Conservation (phyloP, 1,140 invertebrate species). For the Drosophila ogumai region DNA sequence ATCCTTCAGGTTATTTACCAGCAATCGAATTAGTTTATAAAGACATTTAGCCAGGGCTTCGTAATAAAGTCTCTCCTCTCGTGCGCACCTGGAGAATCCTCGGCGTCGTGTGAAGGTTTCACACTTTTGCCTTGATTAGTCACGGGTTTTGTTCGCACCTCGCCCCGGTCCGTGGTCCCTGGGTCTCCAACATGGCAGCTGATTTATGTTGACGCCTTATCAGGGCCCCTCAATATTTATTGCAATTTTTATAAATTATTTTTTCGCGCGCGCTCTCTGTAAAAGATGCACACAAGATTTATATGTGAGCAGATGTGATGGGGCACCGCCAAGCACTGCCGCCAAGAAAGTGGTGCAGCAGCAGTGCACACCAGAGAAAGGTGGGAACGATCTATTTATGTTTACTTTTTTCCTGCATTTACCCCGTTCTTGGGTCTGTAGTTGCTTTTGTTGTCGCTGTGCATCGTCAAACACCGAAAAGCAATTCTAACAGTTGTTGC, state of each 20-base stretch:
- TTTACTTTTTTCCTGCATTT: slow-evolving; percentile 23
- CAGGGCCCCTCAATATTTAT: slow-evolving; percentile 80
- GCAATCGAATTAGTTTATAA: slow-evolving; percentile 60
- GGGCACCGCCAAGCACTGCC: slow-evolving; percentile 1
- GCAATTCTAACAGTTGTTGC: slow-evolving; percentile 80
- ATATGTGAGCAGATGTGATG: slow-evolving; percentile 54
- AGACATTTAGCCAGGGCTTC: slow-evolving; percentile 33
- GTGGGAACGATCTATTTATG: slow-evolving; percentile 52
- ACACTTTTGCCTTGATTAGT: slow-evolving; percentile 77
- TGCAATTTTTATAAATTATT: slow-evolving; percentile 73
- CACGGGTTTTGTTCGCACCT: slow-evolving; percentile 38
- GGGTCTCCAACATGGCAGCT: slow-evolving; percentile 57
- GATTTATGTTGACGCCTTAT: slow-evolving; percentile 83
- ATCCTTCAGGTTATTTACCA: too few relatives aligned
- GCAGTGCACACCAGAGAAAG: slow-evolving; percentile 16
- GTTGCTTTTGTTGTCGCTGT: slow-evolving; percentile 54
- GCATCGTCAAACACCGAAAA: slow-evolving; percentile 69
- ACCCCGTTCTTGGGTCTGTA: neutral
- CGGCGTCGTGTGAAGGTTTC: slow-evolving; percentile 52
- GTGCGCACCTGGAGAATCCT: slow-evolving; percentile 29
- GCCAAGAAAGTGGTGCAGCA: slow-evolving; percentile 15
- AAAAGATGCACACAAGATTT: slow-evolving; percentile 47
- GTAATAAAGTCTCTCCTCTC: neutral
- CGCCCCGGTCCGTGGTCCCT: neutral
- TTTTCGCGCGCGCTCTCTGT: slow-evolving; percentile 8